Evolutionary conservation across 2,113 vertebrate species (phyloP), one percentile per base, ranked within the genome.

Genomic region (Scortum barcoo): DNA sequence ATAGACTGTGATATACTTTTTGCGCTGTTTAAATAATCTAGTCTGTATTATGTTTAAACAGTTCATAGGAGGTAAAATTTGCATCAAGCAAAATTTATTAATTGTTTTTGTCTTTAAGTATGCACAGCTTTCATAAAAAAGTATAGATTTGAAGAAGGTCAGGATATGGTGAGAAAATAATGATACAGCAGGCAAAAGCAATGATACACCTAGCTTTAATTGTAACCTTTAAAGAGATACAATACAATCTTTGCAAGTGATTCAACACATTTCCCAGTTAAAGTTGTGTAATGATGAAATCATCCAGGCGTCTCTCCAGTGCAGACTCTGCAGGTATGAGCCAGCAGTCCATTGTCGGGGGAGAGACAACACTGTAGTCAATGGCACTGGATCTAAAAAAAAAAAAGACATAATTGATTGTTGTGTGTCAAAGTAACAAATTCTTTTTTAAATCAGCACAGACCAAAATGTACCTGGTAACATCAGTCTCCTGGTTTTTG

Each of bases 1-100:
- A n/a, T n/a, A n/a, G n/a, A n/a, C n/a, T n/a, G n/a, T n/a, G n/a
- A n/a, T n/a, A n/a, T n/a, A n/a, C n/a, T n/a, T n/a, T n/a, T n/a
- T n/a, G n/a, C n/a, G n/a, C n/a, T n/a, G n/a, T n/a, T n/a, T n/a
- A n/a, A n/a, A n/a, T n/a, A n/a, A n/a, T n/a, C 44, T 20, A 13
- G n/a, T 62, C 19, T 50, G 26, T 61, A 58, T 87, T 48, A 92
- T 96, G 94, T n/a, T n/a, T n/a, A n/a, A n/a, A n/a, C n/a, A n/a
- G n/a, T n/a, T n/a, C n/a, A n/a, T n/a, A n/a, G n/a, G n/a, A n/a
- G n/a, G n/a, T n/a, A n/a, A n/a, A n/a, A n/a, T n/a, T n/a, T n/a
- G n/a, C n/a, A n/a, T 96, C 96, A 96, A 97, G 96, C 96, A 96
- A 97, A 97, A 68, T 92, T 93, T 91, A 91, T 91, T 97, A 95